Evolutionary conservation across 2,888 invertebrate species (phyloP), one percentile per base, ranked within the genome.

Genomic region (Synanthedon myopaeformis): DNA sequence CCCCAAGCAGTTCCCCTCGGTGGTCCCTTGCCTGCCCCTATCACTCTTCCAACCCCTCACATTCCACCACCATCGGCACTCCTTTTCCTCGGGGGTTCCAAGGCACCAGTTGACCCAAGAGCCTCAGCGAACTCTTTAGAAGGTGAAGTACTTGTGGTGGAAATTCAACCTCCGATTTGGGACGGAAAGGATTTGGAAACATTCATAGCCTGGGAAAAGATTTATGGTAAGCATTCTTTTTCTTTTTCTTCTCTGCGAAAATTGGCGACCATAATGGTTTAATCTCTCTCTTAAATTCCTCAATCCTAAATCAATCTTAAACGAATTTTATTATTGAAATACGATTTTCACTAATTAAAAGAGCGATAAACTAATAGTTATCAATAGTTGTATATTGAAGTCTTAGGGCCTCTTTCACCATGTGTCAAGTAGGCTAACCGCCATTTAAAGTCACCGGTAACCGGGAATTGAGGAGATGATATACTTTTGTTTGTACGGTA

Each of bases 101-200:
- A 90, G 65, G 91, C 91, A 28, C 90, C 90, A 42, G 90, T 91
- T 49, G 90, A 91, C 60, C 89, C 89, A 0, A 82, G 88, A 53
- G 89, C 91, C 3, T 86, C 89, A 50, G 90, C 91, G 3, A 71
- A 80, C 4, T 82, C 89, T 2, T 72, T 91, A 48, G 90, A 91
- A 69, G 91, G 91, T 8, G 91, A 91, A 71, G 89, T 91, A n/a
- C 71, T 91, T 49, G 87, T 91, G 23, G 88, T 91, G 54, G 91
- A 91, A 67, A 89, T 89, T 59, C 85, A 89, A 56, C 89, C 89
- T 0, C 77, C 83, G 6, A 83, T 79, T 57, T 89, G 88, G 83
- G 89, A 90, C 62, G 88, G 89, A 52, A 83, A 84, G 52, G 89
- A 88, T 66, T 64, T 88, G 59, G 82, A 86, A 55, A 75, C 76